Base-by-base conservation (phyloP, 1,140 invertebrate species). In the Paracyclopina nana region DNA sequence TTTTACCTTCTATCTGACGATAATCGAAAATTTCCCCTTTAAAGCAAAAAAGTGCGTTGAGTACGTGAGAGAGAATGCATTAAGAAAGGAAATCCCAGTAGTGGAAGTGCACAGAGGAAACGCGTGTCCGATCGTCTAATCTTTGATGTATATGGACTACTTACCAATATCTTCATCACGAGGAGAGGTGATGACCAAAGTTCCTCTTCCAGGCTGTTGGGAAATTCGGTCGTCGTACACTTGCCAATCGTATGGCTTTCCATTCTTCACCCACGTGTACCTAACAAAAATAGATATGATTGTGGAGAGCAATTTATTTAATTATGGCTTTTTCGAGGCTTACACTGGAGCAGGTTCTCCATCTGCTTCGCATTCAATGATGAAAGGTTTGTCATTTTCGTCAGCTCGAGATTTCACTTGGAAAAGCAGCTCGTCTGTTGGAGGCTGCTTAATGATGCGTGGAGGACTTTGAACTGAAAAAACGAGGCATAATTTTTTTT, bases 261-360 rank as follows among this genome's bases (percentile, higher is more conserved):
- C 88, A 70, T 97, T 94, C 65, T 96, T 96, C 46, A 83, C 78
- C 92, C 92, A 97, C 58, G 72, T 70, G 67, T 95, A 96, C 55
- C 86, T 92, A 68, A 48, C 64, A 67, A 38, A 44, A 52, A 52
- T 56, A 45, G 50, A 46, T n/a, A n/a, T n/a, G n/a, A n/a, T n/a
- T n/a, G n/a, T n/a, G n/a, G n/a, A n/a, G n/a, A n/a, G n/a, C n/a
- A n/a, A n/a, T n/a, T n/a, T n/a, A n/a, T n/a, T n/a, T 31, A 31
- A 31, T n/a, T 9, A n/a, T 9, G 30, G 14, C 9, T n/a, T 42
- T 9, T 8, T 42, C 16, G 38, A 18, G 24, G 72, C 74, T 71
- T 74, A 86, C 80, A 73, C 79, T 38, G 84, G 83, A 49, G 77
- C 76, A 16, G 85, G 87, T 68, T 88, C 82, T 57, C 83, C 85